Conservation (phyloP, 2,113 vertebrate species). For the Sinosuthora webbiana region DNA sequence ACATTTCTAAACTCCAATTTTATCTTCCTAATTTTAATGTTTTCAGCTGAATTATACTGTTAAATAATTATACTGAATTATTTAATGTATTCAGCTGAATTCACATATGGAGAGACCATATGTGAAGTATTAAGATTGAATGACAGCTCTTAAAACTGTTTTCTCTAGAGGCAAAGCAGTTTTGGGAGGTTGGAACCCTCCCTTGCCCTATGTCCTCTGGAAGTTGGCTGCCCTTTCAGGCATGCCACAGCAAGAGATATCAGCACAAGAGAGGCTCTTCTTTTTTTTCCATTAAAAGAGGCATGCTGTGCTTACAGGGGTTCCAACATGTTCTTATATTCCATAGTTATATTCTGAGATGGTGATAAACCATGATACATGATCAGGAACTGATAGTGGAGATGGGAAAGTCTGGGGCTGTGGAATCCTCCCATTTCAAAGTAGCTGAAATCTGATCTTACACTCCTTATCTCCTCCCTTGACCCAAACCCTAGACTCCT, state of each 20-base stretch:
- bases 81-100: background rate
- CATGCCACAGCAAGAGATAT: background rate
- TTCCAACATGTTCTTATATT: background rate
- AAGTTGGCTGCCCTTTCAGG: background rate
- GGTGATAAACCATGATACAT: background rate
- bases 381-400: background rate
- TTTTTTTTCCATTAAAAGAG: background rate
- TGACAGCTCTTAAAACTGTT: background rate
- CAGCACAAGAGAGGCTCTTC: background rate
- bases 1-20: background rate
- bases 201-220: background rate
- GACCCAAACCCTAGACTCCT: too few relatives aligned
- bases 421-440: too few relatives aligned
- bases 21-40: background rate
- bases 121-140: background rate
- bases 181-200: background rate
- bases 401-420: background rate
- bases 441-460: too few relatives aligned
- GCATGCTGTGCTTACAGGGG: background rate
- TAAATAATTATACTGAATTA: too few relatives aligned
- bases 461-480: too few relatives aligned
- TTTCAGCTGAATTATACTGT: background rate
- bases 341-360: background rate
- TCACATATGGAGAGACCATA: background rate
- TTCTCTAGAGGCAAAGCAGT: background rate